Evolutionary conservation across 2,113 vertebrate genomes (phyloP).

Genomic region (Myotis yumanensis): DNA sequence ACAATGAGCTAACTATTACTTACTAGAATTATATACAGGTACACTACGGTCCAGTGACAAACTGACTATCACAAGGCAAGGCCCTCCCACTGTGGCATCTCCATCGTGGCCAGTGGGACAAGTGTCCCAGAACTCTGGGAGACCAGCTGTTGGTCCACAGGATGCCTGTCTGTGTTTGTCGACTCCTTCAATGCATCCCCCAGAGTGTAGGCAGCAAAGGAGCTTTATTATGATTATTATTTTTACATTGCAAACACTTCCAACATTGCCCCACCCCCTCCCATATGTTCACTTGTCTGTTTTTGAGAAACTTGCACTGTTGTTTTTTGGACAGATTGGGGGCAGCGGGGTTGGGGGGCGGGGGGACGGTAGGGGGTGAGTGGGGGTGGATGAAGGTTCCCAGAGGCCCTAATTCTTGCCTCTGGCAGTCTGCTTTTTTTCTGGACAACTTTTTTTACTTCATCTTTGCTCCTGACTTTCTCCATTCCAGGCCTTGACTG

Average conservation of each 20-base stretch:
- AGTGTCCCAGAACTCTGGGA: not conserved
- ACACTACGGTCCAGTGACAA: no score
- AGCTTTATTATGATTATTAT: not conserved
- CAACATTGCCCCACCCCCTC: not conserved
- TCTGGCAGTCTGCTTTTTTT: not conserved
- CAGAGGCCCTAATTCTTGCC: not conserved
- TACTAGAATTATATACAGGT: not conserved
- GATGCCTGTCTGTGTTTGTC: not conserved
- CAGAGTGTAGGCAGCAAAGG: not conserved
- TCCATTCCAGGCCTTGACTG: not conserved
- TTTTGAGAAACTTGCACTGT: not conserved
- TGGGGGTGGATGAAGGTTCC: not conserved
- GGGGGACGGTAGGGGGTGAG: no score
- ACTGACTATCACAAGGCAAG: not conserved
- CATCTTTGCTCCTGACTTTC: not conserved
- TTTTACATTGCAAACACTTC: not conserved
- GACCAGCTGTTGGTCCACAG: accelerated
- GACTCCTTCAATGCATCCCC: not conserved
- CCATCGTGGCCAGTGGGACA: not conserved
- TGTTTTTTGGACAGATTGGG: not conserved
- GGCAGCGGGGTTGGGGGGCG: no score
- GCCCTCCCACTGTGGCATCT: accelerated
- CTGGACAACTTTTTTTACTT: not conserved
- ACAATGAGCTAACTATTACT: not conserved
- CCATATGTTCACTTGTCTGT: not conserved